Evolutionary conservation across 1,140 invertebrate genomes (phyloP).

Genomic region (Drosophila ambigua): DNA sequence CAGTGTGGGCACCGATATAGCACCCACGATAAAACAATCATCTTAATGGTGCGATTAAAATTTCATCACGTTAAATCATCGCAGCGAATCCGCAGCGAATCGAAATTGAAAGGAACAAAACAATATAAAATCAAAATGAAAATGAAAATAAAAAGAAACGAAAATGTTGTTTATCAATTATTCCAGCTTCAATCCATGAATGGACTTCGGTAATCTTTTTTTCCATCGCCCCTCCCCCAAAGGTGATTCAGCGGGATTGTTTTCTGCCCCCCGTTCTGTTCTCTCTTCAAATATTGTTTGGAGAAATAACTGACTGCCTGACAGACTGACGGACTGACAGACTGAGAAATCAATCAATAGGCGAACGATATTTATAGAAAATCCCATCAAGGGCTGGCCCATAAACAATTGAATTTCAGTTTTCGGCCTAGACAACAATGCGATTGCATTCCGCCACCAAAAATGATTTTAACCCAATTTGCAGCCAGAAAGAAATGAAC

Average conservation of each 20-base stretch:
- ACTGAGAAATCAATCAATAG: slow-evolving; percentile 51
- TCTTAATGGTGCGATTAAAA: slow-evolving; percentile 47
- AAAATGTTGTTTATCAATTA: slow-evolving; percentile 43
- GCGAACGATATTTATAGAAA: slow-evolving; percentile 35
- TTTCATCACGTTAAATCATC: slow-evolving; percentile 41
- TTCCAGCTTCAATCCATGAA: slow-evolving; percentile 28
- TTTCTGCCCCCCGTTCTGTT: neutral
- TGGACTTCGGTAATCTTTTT: neutral
- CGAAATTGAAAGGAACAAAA: slow-evolving; percentile 16
- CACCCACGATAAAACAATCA: slow-evolving; percentile 37
- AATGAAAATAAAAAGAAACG: slow-evolving; percentile 11
- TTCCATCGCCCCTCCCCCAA: neutral
- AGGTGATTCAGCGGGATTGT: slow-evolving; percentile 3
- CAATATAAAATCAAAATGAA: too few relatives aligned
- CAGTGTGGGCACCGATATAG: slow-evolving; percentile 12
- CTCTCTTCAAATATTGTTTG: slow-evolving; percentile 6
- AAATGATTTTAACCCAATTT: slow-evolving; percentile 52
- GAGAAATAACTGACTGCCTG: neutral
- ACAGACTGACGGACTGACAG: neutral
- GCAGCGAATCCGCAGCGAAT: slow-evolving; percentile 20
- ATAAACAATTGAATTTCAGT: slow-evolving; percentile 52
- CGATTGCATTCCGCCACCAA: slow-evolving; percentile 40
- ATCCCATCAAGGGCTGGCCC: slow-evolving; percentile 38
- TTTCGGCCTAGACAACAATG: slow-evolving; percentile 35
- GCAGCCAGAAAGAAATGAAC: slow-evolving; percentile 17